Percentiles rank a stretch among this genome's conserved stretches.
Evolutionary conservation across 1,140 invertebrate genomes (phyloP).

Genomic region (Meteorus sp.): DNA sequence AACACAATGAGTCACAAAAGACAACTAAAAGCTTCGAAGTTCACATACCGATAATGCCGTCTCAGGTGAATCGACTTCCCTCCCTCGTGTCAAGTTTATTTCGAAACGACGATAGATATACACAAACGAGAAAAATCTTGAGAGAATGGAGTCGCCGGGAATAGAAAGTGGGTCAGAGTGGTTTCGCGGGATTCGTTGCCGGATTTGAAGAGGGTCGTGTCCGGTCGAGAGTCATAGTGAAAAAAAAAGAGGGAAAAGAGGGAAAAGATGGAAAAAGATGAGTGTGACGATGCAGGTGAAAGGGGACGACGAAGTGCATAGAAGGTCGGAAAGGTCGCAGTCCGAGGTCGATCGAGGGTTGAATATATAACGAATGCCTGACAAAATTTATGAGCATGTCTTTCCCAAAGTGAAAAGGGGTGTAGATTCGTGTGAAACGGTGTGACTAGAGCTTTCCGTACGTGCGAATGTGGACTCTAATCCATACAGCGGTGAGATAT

Average conservation of each 20-base stretch:
- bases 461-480: conserved; percentile 50
- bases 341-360: conserved; percentile 8
- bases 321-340: not conserved
- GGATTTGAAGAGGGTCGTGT: conserved; percentile 12
- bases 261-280: not conserved
- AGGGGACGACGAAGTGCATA: not conserved
- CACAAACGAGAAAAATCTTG: not conserved
- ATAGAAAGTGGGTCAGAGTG: conserved; percentile 15
- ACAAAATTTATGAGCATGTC: conserved; percentile 42
- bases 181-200: not conserved
- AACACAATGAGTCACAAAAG: not conserved
- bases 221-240: not conserved
- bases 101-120: not conserved
- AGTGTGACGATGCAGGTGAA: not conserved
- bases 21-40: not conserved
- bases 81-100: conserved; percentile 1
- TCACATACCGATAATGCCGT: conserved; percentile 5
- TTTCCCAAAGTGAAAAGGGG: conserved; percentile 22
- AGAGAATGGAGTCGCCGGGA: conserved; percentile 17
- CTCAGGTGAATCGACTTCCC: conserved; percentile 12
- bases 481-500: conserved; percentile 46
- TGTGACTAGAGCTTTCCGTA: conserved; percentile 24
- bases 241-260: not conserved
- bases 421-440: not conserved
- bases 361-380: conserved; percentile 12